A percentile compares a stretch with the other conserved stretches of the same genome.
phyloP scores from a whole-genome alignment of 2,888 invertebrate species.

The Allolobophora icterica region DNA sequence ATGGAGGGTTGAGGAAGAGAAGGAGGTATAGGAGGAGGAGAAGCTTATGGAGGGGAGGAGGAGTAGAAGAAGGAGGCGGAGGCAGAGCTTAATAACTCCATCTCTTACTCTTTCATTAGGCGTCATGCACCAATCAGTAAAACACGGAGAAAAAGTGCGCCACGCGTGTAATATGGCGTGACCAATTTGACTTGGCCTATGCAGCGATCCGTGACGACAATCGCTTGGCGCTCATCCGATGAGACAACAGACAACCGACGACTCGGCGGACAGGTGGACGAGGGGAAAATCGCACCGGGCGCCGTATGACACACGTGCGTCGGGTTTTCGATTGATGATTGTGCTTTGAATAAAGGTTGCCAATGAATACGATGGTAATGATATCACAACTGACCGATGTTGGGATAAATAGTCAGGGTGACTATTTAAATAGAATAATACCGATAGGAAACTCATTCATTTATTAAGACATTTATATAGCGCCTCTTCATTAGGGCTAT shows the following conservation, averaged over 20 bases:
- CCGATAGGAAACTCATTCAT: too few relatives aligned
- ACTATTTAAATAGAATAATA: too few relatives aligned
- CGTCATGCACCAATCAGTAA: slow-evolving; percentile 14
- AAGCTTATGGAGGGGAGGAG: not conserved
- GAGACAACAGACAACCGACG: not conserved
- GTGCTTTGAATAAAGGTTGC: too few relatives aligned
- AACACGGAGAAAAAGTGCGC: not conserved
- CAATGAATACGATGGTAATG: too few relatives aligned
- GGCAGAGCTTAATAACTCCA: not conserved
- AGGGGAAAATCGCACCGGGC: not conserved
- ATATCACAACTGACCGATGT: too few relatives aligned
- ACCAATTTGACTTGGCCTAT: not conserved
- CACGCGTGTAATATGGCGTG: slow-evolving; percentile 17
- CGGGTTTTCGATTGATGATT: too few relatives aligned
- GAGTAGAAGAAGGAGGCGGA: not conserved
- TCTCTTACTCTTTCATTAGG: not conserved
- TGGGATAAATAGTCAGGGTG: too few relatives aligned
- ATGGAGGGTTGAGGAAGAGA: too few relatives aligned
- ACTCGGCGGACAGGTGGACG: not conserved
- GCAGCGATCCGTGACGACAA: not conserved
- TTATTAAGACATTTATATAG: too few relatives aligned
- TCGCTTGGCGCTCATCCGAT: slow-evolving; percentile 1
- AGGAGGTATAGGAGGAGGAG: not conserved
- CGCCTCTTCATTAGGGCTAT: too few relatives aligned
- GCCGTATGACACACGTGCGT: not conserved